Evolutionary conservation across 1,140 invertebrate species (phyloP), one percentile per base, ranked within the genome.

Genomic region (Drosophila equinoxialis): DNA sequence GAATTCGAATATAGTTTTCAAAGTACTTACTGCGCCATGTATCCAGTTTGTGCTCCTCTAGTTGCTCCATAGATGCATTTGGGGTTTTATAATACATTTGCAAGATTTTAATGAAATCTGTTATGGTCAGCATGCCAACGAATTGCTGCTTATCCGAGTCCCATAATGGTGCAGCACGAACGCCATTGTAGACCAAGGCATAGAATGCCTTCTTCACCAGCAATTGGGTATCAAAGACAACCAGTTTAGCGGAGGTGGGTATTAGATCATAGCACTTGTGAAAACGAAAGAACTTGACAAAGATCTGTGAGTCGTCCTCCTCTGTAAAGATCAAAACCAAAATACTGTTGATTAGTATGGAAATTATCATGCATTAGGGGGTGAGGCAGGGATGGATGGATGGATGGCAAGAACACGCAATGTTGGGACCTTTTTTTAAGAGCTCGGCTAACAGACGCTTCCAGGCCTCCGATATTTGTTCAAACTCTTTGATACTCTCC

Each of bases 241-340:
- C 98, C 85, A 99, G 94, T 94, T 99, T 99, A 65, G 98, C 98
- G 92, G 98, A 99, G 51, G 98, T 99, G 55, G 99, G 99, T 93
- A 99, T 99, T 86, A 99, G 94, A 94, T 99, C 99, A 93, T 99
- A 99, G 93, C 98, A 99, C 93, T 98, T 98, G 94, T 99, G 98
- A 92, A 98, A 98, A 93, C 98, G 98, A 95, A 99, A 99, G 94
- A 99, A 99, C 92, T 99, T 99, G 66, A 98, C 97, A 94, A 98
- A 98, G 85, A 99, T 98, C 93, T 98, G 97, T 83, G 97, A 97
- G 92, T 98, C 97, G 94, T 98, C 97, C 93, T 98, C 97, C 94
- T 98, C 97, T 98, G 96, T 61, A 97, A 97, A 79, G 79, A 92
- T 92, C 92, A 79, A 45, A 13, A 17, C 6, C 6, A 33, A 20